Base-by-base conservation (phyloP, 2,888 invertebrate genomes). In the Antitype chi region DNA sequence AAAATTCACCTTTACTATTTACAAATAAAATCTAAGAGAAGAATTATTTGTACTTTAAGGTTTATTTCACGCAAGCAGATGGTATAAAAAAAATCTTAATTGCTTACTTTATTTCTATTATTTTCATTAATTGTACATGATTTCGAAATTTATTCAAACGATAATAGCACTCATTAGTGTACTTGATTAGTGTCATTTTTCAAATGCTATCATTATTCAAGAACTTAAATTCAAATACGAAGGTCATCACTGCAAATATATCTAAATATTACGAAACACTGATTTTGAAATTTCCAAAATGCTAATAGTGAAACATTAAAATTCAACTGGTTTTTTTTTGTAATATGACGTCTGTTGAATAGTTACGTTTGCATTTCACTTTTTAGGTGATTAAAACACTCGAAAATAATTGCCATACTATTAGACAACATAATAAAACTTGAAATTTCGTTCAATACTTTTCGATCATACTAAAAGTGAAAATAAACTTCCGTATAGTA, bases 151-250 rank as follows among this genome's bases (percentile, higher is more conserved):
- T 64, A 73, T 66, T 70, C 15, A 60, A 68, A 84, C n/a, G 53
- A 67, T 70, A 74, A 74, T 80, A 43, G 63, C 43, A 32, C 43
- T 66, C 67, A 71, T 78, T 67, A 75, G 28, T 25, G 55, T 59
- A 68, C 70, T 70, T 63, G 49, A 78, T 62, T 28, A 82, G 15
- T 57, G 55, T 64, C 64, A 78, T 79, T 76, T 78, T 86, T 78
- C 15, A 76, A 72, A 84, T 82, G 25, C 7, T 63, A 76, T 62
- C 17, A 80, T 82, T 69, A 75, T 75, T 75, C 70, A 77, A 75
- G 32, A 71, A 74, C 28, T 15, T 38, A 38, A 69, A 76, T 57
- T 74, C 15, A 28, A 69, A 76, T 73, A 66, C 57, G 9, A 76
- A 82, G 74, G 82, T 69, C 64, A 62, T 43, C 9, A 70, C 32